Conservation (phyloP, 2,888 invertebrate genomes). For the Sminthurides aquaticus region DNA sequence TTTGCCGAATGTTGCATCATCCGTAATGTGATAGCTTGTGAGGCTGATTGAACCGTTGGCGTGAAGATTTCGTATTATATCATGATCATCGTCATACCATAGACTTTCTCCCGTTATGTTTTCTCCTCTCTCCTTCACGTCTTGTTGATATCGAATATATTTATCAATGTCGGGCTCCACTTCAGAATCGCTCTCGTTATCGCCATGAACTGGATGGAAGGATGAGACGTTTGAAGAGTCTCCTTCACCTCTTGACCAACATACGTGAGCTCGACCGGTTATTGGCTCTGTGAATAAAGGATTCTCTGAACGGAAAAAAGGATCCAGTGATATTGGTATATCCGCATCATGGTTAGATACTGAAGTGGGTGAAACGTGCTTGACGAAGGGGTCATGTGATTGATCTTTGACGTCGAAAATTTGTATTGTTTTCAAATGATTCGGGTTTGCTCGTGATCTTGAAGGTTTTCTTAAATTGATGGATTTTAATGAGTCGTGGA, state of each 20-base stretch:
- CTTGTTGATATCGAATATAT: conserved; percentile 14
- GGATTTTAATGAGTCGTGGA: no score
- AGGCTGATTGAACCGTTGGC: conserved; percentile 20
- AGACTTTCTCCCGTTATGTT: conserved; percentile 20
- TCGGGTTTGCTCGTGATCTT: no score
- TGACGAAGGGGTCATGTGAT: no score
- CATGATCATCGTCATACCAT: conserved; percentile 19
- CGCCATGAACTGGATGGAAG: neutral
- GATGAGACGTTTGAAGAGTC: conserved; percentile 4
- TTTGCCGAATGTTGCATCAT: conserved; percentile 19
- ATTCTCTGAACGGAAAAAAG: conserved; percentile 18
- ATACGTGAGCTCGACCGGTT: conserved; percentile 1
- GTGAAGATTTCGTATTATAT: conserved; percentile 20
- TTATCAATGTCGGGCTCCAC: conserved; percentile 17
- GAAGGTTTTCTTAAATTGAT: no score
- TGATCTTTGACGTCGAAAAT: no score
- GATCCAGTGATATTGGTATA: conserved; percentile 4
- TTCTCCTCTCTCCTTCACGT: conserved; percentile 4
- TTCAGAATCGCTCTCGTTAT: conserved; percentile 15
- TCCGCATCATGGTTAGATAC: neutral
- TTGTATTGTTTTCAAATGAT: no score
- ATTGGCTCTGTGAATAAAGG: neutral
- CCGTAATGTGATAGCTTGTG: conserved; percentile 19
- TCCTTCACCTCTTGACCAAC: conserved; percentile 9
- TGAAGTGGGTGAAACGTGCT: no score